Conservation (phyloP, 2,888 invertebrate genomes). For the Masnerella sp. region DNA sequence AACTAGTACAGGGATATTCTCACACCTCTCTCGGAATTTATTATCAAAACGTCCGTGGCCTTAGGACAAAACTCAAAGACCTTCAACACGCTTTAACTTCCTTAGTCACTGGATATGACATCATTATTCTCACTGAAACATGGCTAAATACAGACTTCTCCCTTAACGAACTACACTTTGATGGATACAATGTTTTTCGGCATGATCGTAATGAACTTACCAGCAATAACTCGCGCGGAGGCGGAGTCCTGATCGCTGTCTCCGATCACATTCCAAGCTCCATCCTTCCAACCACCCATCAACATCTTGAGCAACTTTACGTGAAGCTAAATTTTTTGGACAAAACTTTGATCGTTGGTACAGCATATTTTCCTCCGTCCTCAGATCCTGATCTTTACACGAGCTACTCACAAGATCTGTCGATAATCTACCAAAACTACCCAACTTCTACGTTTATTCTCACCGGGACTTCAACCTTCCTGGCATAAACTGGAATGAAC, state of each 20-base stretch:
- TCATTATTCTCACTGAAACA: conserved; percentile 5
- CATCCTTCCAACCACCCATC: neutral
- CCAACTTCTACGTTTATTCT: neutral
- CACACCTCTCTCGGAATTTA: neutral
- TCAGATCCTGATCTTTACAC: neutral
- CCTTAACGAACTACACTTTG: neutral
- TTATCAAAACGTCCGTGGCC: conserved; percentile 11
- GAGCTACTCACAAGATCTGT: neutral
- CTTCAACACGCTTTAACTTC: neutral
- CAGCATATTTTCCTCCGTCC: conserved; percentile 14
- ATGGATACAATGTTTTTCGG: neutral
- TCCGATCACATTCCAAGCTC: neutral
- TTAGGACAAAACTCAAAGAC: conserved; percentile 1
- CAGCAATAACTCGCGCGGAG: neutral
- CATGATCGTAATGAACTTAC: neutral
- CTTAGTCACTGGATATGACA: neutral
- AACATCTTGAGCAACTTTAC: neutral
- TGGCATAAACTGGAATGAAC: neutral
- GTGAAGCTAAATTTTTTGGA: neutral
- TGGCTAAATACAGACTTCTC: conserved; percentile 1
- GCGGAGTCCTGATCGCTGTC: conserved; percentile 14
- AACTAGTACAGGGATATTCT: conserved; percentile 8
- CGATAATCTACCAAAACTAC: neutral
- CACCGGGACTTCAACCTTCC: neutral
- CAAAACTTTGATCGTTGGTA: conserved; percentile 4